Percentiles rank a stretch among this genome's conserved stretches.
Evolutionary conservation across 2,797 vertebrate genomes (phyloP).

Genomic region (Micrastur ruficollis): DNA sequence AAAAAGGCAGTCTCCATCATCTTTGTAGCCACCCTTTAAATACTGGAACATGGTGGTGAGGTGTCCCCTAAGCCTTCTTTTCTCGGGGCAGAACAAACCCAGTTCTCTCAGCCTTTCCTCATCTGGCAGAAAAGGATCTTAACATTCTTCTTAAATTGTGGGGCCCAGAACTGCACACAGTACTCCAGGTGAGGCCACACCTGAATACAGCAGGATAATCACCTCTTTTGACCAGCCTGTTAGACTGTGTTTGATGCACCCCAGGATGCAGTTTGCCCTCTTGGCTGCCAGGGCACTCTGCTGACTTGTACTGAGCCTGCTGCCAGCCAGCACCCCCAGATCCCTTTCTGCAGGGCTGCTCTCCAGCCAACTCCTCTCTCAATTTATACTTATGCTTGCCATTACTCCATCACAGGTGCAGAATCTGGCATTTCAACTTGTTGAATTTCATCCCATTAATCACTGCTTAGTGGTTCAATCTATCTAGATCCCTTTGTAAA

Average conservation of each 20-base stretch:
- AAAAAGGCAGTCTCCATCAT: neutral
- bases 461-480: neutral
- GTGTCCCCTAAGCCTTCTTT: neutral
- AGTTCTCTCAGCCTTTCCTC: neutral
- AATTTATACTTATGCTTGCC: accelerated
- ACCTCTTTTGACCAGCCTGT: neutral
- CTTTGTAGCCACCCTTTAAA: neutral
- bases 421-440: neutral
- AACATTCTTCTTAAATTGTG: neutral
- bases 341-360: neutral
- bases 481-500: neutral
- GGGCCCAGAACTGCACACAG: neutral
- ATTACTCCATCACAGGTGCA: neutral
- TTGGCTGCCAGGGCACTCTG: neutral
- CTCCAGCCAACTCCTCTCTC: neutral
- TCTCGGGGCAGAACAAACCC: neutral
- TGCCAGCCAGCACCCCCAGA: neutral
- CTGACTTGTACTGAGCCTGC: neutral
- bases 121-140: neutral
- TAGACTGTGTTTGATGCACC: neutral
- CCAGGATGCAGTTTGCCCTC: neutral
- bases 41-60: neutral
- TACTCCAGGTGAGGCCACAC: neutral
- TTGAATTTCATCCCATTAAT: neutral
- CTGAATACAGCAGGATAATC: neutral